Conservation (phyloP, 2,888 invertebrate genomes). For the Coenonympha glycerion region DNA sequence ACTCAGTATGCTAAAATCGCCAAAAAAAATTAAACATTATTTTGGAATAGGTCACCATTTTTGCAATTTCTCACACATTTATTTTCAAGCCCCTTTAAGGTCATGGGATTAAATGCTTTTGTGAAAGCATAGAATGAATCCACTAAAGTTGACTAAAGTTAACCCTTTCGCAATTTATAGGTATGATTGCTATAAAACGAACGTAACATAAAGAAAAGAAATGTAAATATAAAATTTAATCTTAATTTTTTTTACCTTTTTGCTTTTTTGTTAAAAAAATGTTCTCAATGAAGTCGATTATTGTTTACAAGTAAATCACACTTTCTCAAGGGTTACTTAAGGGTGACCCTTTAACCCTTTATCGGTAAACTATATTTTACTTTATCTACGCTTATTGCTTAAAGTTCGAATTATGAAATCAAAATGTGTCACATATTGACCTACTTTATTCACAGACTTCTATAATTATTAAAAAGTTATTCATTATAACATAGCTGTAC, state of each 20-base stretch:
- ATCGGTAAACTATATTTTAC: not conserved
- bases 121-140: not conserved
- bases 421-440: no score
- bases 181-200: not conserved
- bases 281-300: conserved; percentile 15
- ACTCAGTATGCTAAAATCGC: not conserved
- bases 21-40: not conserved
- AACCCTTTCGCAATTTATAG: conserved; percentile 4
- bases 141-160: no score
- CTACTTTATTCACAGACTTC: no score
- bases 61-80: not conserved
- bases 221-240: not conserved
- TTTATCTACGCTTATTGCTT: no score
- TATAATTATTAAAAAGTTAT: no score
- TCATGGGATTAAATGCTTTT: conserved; percentile 5
- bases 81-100: not conserved
- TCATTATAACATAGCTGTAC: no score
- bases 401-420: no score
- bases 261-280: not conserved
- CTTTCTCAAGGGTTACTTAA: conserved; percentile 11
- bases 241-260: not conserved
- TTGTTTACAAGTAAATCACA: conserved; percentile 6
- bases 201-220: not conserved
- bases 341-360: not conserved
- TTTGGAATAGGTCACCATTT: not conserved